Evolutionary conservation across 2,113 vertebrate genomes (phyloP), one percentile per base, ranked within the genome.

Genomic region (Poecilia latipinna): DNA sequence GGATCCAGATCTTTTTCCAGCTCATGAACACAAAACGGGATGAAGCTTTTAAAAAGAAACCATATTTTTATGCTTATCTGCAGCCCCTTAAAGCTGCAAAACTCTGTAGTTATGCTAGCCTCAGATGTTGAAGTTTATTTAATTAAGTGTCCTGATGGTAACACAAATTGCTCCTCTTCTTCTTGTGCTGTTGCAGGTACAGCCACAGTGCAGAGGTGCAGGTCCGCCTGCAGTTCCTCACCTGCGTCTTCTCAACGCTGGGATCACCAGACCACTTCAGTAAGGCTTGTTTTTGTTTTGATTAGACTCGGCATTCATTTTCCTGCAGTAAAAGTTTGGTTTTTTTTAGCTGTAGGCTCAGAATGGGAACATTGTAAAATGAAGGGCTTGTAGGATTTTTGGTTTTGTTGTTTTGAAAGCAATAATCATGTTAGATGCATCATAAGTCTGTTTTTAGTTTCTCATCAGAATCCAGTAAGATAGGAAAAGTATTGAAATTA

Each of bases 181-280:
- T 70, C 4, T 28, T 61, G 3, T 67, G 37, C 13, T 12, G 3
- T 79, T 88, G 64, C 81, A 99, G 98, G 83, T 99, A 99, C 89
- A 97, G 97, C 84, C 98, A 99, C 92, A 98, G 97, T 72, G 97
- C 97, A 0, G 98, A 99, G 93, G 98, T 99, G 88, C 98, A 99
- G 91, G 98, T 99, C 80, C 97, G 98, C 37, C 95, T 99, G 72
- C 98, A 99, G 42, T 99, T 99, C 90, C 94, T 99, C 93, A 99
- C 97, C 0, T 99, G 98, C 64, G 97, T 99, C 57, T 99, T 99
- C 94, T 99, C 98, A 78, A 99, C 98, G 7, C 92, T 99, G 77
- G 98, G 98, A 82, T 99, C 98, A 60, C 98, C 98, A 13, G 98
- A 99, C 91, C 97, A 99, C 92, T 99, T 99, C 94, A 96, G 98